Conservation (phyloP, 2,113 vertebrate species). For the Ammodytes dubius region DNA sequence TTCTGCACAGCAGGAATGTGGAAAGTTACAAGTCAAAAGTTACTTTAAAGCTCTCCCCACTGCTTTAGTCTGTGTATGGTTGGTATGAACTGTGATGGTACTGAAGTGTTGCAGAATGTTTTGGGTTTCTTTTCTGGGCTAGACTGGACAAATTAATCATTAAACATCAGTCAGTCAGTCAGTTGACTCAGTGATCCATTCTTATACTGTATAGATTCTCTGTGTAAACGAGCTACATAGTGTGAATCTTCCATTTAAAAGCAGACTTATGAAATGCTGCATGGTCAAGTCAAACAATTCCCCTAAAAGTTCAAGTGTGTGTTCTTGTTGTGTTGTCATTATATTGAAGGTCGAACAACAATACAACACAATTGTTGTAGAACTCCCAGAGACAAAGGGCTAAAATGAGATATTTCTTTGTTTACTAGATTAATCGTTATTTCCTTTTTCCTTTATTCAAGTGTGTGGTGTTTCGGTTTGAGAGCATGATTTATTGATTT, state of each 20-base stretch:
- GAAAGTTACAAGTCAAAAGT: not conserved
- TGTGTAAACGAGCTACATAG: not conserved
- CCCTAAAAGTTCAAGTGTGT: too few relatives aligned
- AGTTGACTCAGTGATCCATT: not conserved
- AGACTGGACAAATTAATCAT: not conserved
- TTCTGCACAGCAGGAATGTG: constrained; percentile 8
- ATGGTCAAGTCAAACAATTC: too few relatives aligned
- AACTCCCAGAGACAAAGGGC: too few relatives aligned
- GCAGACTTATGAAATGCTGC: not conserved
- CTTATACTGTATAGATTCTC: not conserved
- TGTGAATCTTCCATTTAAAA: not conserved
- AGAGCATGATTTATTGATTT: too few relatives aligned
- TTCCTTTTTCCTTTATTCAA: too few relatives aligned
- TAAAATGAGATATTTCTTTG: too few relatives aligned
- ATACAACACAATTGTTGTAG: too few relatives aligned
- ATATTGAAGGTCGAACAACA: too few relatives aligned
- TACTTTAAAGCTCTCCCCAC: constrained; percentile 3
- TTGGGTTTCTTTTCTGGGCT: not conserved
- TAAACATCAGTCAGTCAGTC: not conserved
- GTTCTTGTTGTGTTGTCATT: too few relatives aligned
- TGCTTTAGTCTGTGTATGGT: not conserved
- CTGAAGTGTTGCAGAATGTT: not conserved
- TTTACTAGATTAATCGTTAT: too few relatives aligned
- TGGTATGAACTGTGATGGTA: not conserved
- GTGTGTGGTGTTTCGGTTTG: too few relatives aligned